Conservation (phyloP, 2,797 vertebrate species). For the Intellagama lesueurii region DNA sequence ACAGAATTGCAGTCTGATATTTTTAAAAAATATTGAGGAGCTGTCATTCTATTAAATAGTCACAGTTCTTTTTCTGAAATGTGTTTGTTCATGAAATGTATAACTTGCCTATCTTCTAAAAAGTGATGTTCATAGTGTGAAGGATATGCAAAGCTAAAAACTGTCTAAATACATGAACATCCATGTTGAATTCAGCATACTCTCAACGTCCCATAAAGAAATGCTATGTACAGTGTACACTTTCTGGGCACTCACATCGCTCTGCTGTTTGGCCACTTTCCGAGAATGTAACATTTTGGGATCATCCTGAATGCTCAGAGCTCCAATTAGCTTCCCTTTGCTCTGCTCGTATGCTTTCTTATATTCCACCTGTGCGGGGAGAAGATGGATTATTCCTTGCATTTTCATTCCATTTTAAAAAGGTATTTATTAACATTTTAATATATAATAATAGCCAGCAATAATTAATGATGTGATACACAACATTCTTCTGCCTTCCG, state of each 20-base stretch:
- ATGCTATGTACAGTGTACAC: neutral
- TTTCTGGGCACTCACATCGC: slow-evolving; percentile 80
- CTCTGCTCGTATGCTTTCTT: slow-evolving; percentile 90
- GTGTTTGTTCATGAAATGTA: neutral
- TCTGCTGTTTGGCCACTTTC: slow-evolving; percentile 91
- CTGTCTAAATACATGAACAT: neutral
- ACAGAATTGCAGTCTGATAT: neutral
- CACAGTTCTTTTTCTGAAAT: neutral
- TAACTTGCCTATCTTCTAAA: neutral
- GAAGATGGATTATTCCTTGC: neutral
- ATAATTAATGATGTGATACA: too few species aligned
- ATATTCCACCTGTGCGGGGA: slow-evolving; percentile 85
- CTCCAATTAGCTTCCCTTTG: slow-evolving; percentile 90
- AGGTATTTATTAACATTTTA: too few species aligned
- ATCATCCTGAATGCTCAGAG: slow-evolving; percentile 90
- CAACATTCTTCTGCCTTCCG: neutral
- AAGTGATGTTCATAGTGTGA: neutral
- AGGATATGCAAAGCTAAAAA: neutral
- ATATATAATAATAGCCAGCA: too few species aligned
- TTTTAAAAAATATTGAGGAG: neutral
- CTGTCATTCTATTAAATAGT: neutral
- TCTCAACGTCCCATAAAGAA: neutral
- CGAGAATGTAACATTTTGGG: slow-evolving; percentile 91
- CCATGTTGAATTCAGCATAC: too few species aligned
- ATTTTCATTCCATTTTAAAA: too few species aligned